A percentile compares a stretch with the other conserved stretches of the same genome.
These are phyloP conservation scores for Balanococcus diminutus DNA, from an alignment of 2,888 invertebrate genomes.

Conservation along the genomic window DNA sequence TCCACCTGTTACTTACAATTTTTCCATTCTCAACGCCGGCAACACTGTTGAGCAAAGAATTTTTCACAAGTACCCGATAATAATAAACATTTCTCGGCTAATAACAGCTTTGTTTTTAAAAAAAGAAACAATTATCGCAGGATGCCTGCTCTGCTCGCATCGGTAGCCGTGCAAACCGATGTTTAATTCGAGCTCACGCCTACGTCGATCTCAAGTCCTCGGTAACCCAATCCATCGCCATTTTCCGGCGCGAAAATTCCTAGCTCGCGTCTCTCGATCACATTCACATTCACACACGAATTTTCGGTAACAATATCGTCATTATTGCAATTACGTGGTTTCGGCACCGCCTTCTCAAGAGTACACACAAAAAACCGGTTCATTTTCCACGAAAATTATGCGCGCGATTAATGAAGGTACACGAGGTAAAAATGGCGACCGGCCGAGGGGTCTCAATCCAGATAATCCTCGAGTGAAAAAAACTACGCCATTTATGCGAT, in stretches of 20 bases:
- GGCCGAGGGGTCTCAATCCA: neutral
- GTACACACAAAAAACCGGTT: conserved; percentile 14
- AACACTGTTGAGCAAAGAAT: neutral
- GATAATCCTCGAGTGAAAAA: neutral
- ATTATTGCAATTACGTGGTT: neutral
- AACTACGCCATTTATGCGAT: neutral
- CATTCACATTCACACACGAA: conserved; percentile 8
- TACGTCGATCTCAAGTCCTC: neutral
- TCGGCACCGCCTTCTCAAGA: neutral
- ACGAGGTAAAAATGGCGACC: neutral
- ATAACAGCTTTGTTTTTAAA: neutral
- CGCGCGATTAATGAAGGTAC: neutral
- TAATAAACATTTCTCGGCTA: neutral
- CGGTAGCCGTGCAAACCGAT: neutral
- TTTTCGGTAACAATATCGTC: conserved; percentile 23
- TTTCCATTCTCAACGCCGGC: no score
- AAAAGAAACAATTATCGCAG: neutral
- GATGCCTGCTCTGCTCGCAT: neutral
- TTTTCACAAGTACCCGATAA: neutral
- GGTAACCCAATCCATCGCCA: neutral
- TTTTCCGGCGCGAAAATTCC: neutral
- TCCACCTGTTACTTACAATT: no score
- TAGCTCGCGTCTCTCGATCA: neutral
- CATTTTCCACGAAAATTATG: conserved; percentile 36
- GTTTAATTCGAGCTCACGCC: neutral